phyloP scores from a whole-genome alignment of 1,140 invertebrate genomes.

The Zaprionus capensis region DNA sequence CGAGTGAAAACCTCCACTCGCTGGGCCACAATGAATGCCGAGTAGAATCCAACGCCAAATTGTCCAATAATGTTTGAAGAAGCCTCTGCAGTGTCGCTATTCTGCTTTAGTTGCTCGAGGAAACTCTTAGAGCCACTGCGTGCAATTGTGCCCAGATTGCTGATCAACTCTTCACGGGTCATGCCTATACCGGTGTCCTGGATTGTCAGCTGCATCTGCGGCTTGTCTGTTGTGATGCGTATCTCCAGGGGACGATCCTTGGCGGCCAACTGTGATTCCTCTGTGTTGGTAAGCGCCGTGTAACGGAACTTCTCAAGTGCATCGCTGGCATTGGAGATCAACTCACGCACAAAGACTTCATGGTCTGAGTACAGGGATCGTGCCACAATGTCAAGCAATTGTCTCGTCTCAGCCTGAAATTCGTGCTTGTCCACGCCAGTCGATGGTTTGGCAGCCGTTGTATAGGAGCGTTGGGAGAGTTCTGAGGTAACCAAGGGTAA shows the following conservation, averaged over 20 bases:
- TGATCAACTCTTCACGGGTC: constrained; percentile 95
- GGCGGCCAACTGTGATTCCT: constrained; percentile 81
- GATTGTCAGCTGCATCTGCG: constrained; percentile 92
- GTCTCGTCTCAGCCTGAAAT: constrained; percentile 98
- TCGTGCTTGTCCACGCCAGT: constrained; percentile 87
- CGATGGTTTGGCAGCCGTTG: constrained; percentile 43
- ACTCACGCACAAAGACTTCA: constrained; percentile 97
- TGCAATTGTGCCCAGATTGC: constrained; percentile 97
- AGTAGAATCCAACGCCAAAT: constrained; percentile 99
- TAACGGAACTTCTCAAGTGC: constrained; percentile 96
- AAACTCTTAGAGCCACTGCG: constrained; percentile 98
- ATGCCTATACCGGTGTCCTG: constrained; percentile 98
- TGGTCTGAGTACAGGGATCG: constrained; percentile 98
- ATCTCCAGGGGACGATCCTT: constrained; percentile 91
- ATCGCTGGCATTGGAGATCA: constrained; percentile 99
- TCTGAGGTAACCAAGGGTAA: background rate
- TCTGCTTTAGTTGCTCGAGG: constrained; percentile 92
- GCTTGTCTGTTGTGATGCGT: constrained; percentile 95
- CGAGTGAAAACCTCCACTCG: constrained; percentile 96
- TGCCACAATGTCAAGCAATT: constrained; percentile 98
- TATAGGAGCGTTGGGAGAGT: constrained; percentile 22
- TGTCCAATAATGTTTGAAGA: constrained; percentile 96
- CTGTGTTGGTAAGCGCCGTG: constrained; percentile 87
- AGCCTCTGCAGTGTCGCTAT: constrained; percentile 87
- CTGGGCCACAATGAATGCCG: constrained; percentile 98